phyloP scores from a whole-genome alignment of 1,140 invertebrate species.

The Pseudachorutes palmiensis region DNA sequence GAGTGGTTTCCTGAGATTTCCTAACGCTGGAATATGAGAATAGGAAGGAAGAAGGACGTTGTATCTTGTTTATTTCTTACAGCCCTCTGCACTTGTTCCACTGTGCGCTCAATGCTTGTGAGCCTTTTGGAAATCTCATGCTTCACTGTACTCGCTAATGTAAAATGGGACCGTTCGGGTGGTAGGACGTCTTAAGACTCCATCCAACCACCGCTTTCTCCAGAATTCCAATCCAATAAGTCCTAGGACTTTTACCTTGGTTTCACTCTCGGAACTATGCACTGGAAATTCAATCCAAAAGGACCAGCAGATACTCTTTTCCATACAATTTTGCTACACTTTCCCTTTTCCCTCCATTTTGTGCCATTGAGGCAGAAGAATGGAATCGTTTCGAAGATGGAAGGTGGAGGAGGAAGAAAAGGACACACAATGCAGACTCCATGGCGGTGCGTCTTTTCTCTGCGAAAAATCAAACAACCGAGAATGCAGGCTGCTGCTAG shows the following conservation, averaged over 20 bases:
- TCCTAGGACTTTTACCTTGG: no score
- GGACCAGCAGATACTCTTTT: no score
- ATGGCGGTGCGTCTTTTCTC: not conserved
- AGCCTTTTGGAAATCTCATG: not conserved
- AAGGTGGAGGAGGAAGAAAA: no score
- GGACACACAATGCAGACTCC: no score
- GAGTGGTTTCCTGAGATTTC: not conserved
- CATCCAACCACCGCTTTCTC: not conserved
- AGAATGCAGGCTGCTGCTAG: no score
- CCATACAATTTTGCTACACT: not conserved
- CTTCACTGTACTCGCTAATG: not conserved
- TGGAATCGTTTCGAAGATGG: no score
- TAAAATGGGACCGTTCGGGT: not conserved
- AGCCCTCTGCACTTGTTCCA: not conserved
- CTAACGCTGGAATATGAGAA: not conserved
- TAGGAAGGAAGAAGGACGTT: not conserved
- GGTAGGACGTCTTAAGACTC: not conserved
- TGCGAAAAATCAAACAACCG: no score
- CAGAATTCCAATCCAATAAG: slow-evolving; percentile 5
- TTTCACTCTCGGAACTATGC: no score
- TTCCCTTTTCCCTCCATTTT: no score
- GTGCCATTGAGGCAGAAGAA: not conserved
- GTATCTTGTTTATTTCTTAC: slow-evolving; percentile 8
- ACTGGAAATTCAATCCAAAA: not conserved
- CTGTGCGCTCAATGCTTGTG: not conserved